phyloP scores from a whole-genome alignment of 2,113 vertebrate genomes.

The Xenopus tropicalis region UCB_Xtro_10.0 CM004445.2:112819001-112819500 shows the following conservation, averaged over 20 bases:
- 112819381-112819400: too few relatives aligned
- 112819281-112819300: conserved; percentile 13
- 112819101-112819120: conserved; percentile 47
- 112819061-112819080: conserved; percentile 62
- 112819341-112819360: conserved; percentile 13
- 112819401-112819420: too few relatives aligned
- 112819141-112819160: background rate
- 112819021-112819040: conserved; percentile 65
- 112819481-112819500: too few relatives aligned
- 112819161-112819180: conserved; percentile 2
- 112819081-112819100: conserved; percentile 51
- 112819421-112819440: too few relatives aligned
- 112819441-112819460: too few relatives aligned
- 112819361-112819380: background rate
- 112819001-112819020: conserved; percentile 59
- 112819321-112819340: conserved; percentile 1
- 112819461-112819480: too few relatives aligned
- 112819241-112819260: conserved; percentile 6
- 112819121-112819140: conserved; percentile 38
- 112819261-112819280: conserved; percentile 12
- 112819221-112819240: conserved; percentile 1
- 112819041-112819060: conserved; percentile 68
- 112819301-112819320: conserved; percentile 4
- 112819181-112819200: background rate
- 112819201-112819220: background rate